Evolutionary conservation across 2,113 vertebrate genomes (phyloP), one percentile per base, ranked within the genome.

Genomic region (Dendropsophus ebraccatus): DNA sequence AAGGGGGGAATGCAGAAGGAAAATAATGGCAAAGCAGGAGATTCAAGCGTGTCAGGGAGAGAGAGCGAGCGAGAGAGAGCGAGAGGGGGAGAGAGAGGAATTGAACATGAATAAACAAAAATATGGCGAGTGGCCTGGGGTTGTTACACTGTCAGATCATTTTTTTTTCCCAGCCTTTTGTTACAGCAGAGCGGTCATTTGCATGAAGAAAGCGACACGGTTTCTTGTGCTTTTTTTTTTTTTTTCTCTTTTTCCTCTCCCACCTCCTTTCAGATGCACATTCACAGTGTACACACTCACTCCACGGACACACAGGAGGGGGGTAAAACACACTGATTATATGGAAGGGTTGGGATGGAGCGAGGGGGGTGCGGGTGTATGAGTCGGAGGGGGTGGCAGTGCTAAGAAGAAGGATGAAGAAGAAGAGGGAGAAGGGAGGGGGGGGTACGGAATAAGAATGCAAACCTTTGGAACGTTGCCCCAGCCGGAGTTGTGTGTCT

Each of bases 71-170:
- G n/a, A 35, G n/a, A 19, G 72, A 9, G 60, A 49, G 45, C n/a
- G 58, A 54, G 45, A n/a, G 76, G 76, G 30, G 28, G 54, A 19
- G 87, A 65, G 83, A 58, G 88, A 88, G 16, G 89, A 89, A 88
- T 89, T 88, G 90, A 91, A 91, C 90, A 90, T 91, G 90, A 91
- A 93, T 92, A 92, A 92, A 93, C 92, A 93, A 92, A 93, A 93
- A 93, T 91, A 93, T 93, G 92, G 92, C 92, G 91, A 93, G 92
- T 93, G 91, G 92, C 91, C 91, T 90, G 91, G 87, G 91, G 91
- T 92, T 91, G 90, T 90, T 90, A 88, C 89, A 90, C 91, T 92
- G 92, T 92, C 92, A 92, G 88, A 91, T 90, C 89, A 89, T 90
- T 90, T 90, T 88, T 84, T 50, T 30, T 65, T 52, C 23, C 16